phyloP scores from a whole-genome alignment of 2,888 invertebrate species.

The Eucera pruinosa region DNA sequence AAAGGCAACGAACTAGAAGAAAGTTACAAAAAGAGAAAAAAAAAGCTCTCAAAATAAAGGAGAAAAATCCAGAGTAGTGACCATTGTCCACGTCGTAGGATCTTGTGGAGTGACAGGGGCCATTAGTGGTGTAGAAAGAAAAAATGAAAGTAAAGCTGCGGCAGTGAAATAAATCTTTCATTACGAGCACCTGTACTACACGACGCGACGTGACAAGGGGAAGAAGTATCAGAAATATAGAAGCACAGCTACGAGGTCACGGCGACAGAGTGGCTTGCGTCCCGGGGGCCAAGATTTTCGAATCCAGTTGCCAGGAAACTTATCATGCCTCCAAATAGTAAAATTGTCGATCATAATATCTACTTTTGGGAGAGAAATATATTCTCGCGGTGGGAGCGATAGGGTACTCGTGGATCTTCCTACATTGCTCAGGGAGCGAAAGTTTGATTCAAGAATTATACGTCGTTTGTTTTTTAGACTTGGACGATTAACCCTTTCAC shows the following conservation, averaged over 20 bases:
- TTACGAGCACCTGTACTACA: neutral
- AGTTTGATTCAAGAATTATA: no score
- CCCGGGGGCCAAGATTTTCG: neutral
- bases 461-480: no score
- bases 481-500: no score
- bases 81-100: neutral
- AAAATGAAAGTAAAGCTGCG: neutral
- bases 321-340: neutral
- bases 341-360: neutral
- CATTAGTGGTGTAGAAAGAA: neutral
- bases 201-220: neutral
- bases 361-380: no score
- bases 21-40: neutral
- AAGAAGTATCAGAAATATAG: slow-evolving; percentile 15
- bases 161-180: slow-evolving; percentile 17
- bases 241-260: neutral
- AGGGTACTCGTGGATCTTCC: neutral
- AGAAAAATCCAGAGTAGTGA: neutral
- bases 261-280: neutral
- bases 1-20: neutral
- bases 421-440: no score
- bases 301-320: neutral
- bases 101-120: neutral
- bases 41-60: neutral
- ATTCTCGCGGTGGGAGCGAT: no score